A percentile compares a stretch with the other conserved stretches of the same genome.
These are phyloP conservation scores for Emydura subglobosa DNA, from an alignment of 2,113 vertebrate species.

Conservation along the genomic window DNA sequence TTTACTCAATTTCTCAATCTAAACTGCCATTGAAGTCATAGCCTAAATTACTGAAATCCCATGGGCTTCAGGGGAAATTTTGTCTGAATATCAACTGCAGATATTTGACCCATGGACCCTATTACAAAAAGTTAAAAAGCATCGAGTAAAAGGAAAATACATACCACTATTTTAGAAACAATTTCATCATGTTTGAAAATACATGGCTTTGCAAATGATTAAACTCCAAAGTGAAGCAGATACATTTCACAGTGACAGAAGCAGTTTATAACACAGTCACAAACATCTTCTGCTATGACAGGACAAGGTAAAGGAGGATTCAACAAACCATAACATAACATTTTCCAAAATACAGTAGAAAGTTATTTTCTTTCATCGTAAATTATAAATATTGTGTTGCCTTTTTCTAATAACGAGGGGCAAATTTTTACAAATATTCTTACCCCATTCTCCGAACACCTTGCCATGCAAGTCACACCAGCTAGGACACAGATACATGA, in stretches of 20 bases:
- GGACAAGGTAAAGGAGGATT: not conserved
- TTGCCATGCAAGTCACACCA: not conserved
- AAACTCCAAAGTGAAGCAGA: not conserved
- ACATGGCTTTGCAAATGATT: not conserved
- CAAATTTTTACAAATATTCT: not conserved
- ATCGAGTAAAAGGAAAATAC: not conserved
- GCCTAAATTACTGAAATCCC: not conserved
- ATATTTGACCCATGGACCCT: not conserved
- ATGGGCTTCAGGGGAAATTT: fast-evolving
- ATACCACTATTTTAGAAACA: not conserved
- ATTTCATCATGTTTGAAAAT: not conserved
- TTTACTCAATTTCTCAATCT: fast-evolving
- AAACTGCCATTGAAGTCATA: fast-evolving
- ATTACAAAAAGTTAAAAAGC: not conserved
- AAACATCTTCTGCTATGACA: not conserved
- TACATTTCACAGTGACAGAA: not conserved
- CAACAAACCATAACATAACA: not conserved
- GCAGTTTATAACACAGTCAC: not conserved
- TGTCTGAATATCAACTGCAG: not conserved
- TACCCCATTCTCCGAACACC: not conserved
- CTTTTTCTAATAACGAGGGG: not conserved
- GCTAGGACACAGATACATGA: not conserved
- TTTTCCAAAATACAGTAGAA: not conserved
- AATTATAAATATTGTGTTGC: not conserved
- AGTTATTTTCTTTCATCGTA: not conserved